Evolutionary conservation across 2,888 invertebrate genomes (phyloP), one percentile per base, ranked within the genome.

Genomic region (Andrena bicolor): DNA sequence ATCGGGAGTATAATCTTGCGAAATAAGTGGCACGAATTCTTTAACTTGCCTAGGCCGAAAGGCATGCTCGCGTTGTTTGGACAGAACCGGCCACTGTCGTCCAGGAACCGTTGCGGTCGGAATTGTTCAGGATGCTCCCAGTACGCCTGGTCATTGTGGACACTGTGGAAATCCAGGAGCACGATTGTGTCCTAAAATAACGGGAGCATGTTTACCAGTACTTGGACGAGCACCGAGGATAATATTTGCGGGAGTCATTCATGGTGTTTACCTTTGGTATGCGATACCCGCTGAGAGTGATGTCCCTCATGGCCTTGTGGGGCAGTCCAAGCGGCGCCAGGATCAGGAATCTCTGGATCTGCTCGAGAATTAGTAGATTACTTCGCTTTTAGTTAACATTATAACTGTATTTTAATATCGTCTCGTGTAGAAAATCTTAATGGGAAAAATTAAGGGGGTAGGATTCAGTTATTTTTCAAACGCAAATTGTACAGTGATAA

Each of bases 31-130:
- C 41, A 41, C 41, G 41, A 16, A 13, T 41, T 41, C 41, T 41
- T 41, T 4, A 20, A 60, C 93, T 91, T 93, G 96, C 97, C 97
- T 91, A 95, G 94, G 80, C 97, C 97, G 90, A 97, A 97, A 10
- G 96, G 95, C 77, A 96, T 95, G 89, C 95, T 95, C 86, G 95
- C 94, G 84, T 95, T 96, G 70, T 95, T 94, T 84, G 94, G 94
- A 84, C 94, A 92, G 28, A 95, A 92, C 86, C 95, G 95, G 13
- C 96, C 96, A 28, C 95, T 94, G 87, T 85, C 94, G 58, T 95
- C 94, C 66, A 97, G 91, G 93, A 97, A 97, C 65, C 97, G 94
- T 87, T 96, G 96, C 0, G 97, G 97, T 6, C 94, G 93, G 90
- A 97, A 97, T 65, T 90, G 91, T 0, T 94, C 88, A 0, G 97